Evolutionary conservation across 2,797 vertebrate species (phyloP).

Genomic region (Echiichthys vipera): DNA sequence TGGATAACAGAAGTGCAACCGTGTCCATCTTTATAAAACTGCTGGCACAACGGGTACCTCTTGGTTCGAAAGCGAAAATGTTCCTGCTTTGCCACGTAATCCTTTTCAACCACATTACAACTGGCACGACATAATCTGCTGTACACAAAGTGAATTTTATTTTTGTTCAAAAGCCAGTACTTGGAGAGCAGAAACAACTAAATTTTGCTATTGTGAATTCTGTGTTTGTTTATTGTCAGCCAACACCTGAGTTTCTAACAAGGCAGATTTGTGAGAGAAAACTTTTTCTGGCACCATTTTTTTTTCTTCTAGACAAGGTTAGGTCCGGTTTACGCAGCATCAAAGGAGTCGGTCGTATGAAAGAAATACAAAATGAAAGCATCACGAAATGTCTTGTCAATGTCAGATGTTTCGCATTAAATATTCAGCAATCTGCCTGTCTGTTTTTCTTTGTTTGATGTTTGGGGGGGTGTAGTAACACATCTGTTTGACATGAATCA

Average conservation of each 20-base stretch:
- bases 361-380: slow-evolving; percentile 61
- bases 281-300: slow-evolving; percentile 33
- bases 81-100: not conserved
- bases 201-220: slow-evolving; percentile 30
- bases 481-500: slow-evolving; percentile 54
- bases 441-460: slow-evolving; percentile 62
- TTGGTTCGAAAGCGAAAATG: not conserved
- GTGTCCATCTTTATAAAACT: not conserved
- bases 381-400: slow-evolving; percentile 39
- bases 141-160: not conserved
- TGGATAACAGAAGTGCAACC: not conserved
- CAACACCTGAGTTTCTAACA: slow-evolving; percentile 44
- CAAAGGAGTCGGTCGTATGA: slow-evolving; percentile 48
- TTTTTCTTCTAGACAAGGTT: slow-evolving; percentile 43
- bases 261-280: slow-evolving; percentile 50
- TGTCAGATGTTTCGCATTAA: slow-evolving; percentile 61
- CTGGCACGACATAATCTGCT: not conserved
- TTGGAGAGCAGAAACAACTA: slow-evolving; percentile 5
- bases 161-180: slow-evolving; percentile 14
- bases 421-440: slow-evolving; percentile 59
- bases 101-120: not conserved
- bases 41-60: not conserved
- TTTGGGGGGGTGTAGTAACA: slow-evolving; percentile 50
- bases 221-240: slow-evolving; percentile 38
- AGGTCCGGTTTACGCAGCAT: slow-evolving; percentile 43